Evolutionary conservation across 2,113 vertebrate genomes (phyloP).

Genomic region (Sitta europaea): DNA sequence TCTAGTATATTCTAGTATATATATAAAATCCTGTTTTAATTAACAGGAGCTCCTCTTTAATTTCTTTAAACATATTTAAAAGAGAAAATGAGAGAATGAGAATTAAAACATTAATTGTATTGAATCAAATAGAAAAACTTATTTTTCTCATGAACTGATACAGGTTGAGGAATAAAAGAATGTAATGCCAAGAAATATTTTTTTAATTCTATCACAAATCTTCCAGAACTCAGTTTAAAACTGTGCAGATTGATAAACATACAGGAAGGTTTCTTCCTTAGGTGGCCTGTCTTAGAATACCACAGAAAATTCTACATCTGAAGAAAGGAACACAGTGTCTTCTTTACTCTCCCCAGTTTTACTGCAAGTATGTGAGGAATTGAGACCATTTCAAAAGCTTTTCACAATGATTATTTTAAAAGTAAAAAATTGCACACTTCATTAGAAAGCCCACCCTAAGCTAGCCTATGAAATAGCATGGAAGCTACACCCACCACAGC

Average conservation of each 20-base stretch:
- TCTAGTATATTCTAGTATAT: neutral
- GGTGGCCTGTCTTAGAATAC: neutral
- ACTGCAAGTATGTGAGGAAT: neutral
- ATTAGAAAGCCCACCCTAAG: neutral
- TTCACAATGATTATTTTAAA: neutral
- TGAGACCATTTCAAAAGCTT: neutral
- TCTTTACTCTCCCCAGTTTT: neutral
- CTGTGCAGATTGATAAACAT: neutral
- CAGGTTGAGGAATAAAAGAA: neutral
- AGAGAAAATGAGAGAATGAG: neutral
- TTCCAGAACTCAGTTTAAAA: conserved; percentile 6
- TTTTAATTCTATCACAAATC: neutral
- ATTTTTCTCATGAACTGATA: neutral
- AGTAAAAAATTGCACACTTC: neutral
- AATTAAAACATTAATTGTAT: neutral
- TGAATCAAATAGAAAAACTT: neutral
- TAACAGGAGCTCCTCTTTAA: neutral
- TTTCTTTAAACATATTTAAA: neutral
- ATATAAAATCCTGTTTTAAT: no score
- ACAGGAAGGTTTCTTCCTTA: neutral
- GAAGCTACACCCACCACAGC: rapidly evolving
- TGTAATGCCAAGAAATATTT: neutral
- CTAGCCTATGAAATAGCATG: neutral
- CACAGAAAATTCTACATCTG: neutral
- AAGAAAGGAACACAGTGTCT: neutral